These are phyloP conservation scores for Mylabris phalerata DNA, from an alignment of 1,140 invertebrate genomes.

Conservation along the genomic window DNA sequence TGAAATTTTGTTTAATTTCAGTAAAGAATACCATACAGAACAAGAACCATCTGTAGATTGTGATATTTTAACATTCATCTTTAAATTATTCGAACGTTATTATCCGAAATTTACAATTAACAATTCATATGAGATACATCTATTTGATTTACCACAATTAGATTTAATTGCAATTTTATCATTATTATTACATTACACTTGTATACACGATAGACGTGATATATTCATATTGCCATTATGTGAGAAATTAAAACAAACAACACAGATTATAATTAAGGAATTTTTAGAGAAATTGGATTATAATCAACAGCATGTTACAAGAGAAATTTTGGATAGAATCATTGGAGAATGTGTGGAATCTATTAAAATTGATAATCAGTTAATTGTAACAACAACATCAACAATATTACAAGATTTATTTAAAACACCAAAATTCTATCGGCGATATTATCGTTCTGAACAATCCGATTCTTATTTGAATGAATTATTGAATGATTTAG, in stretches of 20 bases:
- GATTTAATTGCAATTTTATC: conserved; percentile 32
- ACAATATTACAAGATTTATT: conserved; percentile 27
- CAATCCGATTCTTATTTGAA: too few relatives aligned
- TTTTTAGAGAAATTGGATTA: conserved; percentile 30
- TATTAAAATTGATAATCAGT: too few relatives aligned
- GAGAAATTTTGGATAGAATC: too few relatives aligned
- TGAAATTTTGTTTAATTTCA: conserved; percentile 5
- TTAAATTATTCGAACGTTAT: conserved; percentile 28
- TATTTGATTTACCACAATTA: conserved; percentile 21
- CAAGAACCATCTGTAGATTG: conserved; percentile 1
- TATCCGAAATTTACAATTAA: conserved; percentile 29
- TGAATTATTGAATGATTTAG: conserved; percentile 17
- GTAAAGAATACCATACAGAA: conserved; percentile 5
- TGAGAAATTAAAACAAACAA: conserved; percentile 23
- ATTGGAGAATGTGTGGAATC: too few relatives aligned
- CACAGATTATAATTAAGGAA: conserved; percentile 31
- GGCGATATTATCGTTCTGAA: too few relatives aligned
- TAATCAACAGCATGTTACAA: too few relatives aligned
- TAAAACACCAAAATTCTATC: conserved; percentile 24
- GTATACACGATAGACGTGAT: conserved; percentile 31
- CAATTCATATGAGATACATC: conserved; percentile 22
- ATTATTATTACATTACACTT: conserved; percentile 36
- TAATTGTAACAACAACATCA: too few relatives aligned
- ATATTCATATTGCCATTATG: conserved; percentile 33
- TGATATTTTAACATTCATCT: conserved; percentile 26